Base-by-base conservation (phyloP, 2,797 vertebrate genomes). In the Micrastur ruficollis region DNA sequence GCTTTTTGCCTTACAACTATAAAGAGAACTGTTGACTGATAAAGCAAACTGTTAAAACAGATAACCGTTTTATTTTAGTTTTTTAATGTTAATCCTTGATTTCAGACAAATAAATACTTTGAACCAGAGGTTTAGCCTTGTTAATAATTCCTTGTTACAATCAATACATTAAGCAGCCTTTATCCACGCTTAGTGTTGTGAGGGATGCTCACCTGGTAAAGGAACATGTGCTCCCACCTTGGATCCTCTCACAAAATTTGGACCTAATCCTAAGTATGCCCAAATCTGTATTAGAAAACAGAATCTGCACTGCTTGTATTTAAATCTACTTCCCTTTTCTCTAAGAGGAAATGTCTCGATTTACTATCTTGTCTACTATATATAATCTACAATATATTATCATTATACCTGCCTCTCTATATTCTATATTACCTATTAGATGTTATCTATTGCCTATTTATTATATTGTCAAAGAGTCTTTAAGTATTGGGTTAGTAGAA, bases 61-160 rank as follows among this genome's bases (percentile, higher is more conserved):
- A 19, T 38, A 95, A 50, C 12, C 42, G 7, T 4, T 89, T 91
- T 38, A 34, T 62, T 84, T 65, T 31, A 2, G 5, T 75, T 75
- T 68, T 46, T 81, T 86, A 93, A 83, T 88, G 20, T 80, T 81
- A 95, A 38, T 72, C 26, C 62, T 56, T 75, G 76, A 86, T 75
- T 95, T 95, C 66, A 72, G 20, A 31, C 55, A 89, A 95, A 95
- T 80, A 94, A 96, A 91, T 72, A 67, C 26, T 76, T 76, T 46
- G 46, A 87, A 40, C 8, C 31, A 68, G 40, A 26, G 6, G 9
- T 56, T 79, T 70, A 79, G 55, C 42, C 36, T 70, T 72, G 20
- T 49, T 91, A 38, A 72, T 85, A 81, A 89, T 89, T 90, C 85
- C 49, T 34, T 53, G 22, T 83, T 78, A 26, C 27, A 63, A 22